A percentile compares a stretch with the other conserved stretches of the same genome.
phyloP scores from a whole-genome alignment of 1,140 invertebrate genomes.

The Ephestia elutella region DNA sequence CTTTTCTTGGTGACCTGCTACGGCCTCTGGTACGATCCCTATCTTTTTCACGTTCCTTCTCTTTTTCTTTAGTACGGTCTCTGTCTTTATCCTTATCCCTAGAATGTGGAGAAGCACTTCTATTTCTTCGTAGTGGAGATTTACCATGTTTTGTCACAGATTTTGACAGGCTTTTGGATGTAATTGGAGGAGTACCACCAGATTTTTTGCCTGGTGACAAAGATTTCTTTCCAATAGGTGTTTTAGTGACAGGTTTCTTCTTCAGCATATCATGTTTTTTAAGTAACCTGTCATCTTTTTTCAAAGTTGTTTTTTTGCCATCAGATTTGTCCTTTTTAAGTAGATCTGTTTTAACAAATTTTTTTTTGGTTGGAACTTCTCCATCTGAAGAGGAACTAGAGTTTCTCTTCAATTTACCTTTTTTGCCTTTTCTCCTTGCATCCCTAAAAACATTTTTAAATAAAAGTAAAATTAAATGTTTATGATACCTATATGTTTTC shows the following conservation, averaged over 20 bases:
- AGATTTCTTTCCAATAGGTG: constrained; percentile 63
- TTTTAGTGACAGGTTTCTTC: constrained; percentile 56
- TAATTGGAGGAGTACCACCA: constrained; percentile 70
- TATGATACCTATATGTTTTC: no score
- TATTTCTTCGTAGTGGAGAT: constrained; percentile 55
- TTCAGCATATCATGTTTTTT: constrained; percentile 61
- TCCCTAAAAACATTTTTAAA: constrained; percentile 38
- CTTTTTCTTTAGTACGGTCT: constrained; percentile 59
- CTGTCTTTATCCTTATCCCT: constrained; percentile 58
- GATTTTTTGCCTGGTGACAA: constrained; percentile 70
- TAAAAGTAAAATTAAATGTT: no score
- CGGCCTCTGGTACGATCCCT: constrained; percentile 54
- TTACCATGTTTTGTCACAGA: constrained; percentile 59
- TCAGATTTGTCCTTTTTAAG: constrained; percentile 67
- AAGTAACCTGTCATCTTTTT: constrained; percentile 62
- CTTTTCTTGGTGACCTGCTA: constrained; percentile 65
- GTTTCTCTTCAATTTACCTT: constrained; percentile 70
- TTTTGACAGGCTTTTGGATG: constrained; percentile 64
- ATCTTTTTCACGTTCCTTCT: constrained; percentile 63
- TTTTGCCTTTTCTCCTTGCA: constrained; percentile 59
- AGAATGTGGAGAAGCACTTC: constrained; percentile 60
- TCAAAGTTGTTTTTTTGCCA: constrained; percentile 49
- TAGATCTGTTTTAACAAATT: constrained; percentile 58
- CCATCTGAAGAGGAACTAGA: constrained; percentile 72
- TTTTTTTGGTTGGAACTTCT: constrained; percentile 67